Evolutionary conservation across 23 tunicate genomes (phyloP).

Genomic region (Oikopleura albicans): DNA sequence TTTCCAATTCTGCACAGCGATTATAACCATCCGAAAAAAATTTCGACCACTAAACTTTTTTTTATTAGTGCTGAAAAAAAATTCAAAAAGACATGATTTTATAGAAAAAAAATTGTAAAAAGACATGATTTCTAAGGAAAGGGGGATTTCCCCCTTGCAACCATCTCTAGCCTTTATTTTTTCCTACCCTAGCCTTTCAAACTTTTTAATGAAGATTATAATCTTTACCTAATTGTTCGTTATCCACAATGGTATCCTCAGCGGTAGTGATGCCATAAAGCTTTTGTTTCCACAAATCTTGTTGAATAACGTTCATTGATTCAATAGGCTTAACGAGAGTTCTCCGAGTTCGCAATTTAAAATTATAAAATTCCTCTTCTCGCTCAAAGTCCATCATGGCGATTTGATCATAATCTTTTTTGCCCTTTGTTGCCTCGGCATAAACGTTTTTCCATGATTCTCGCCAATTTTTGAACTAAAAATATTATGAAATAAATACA

Average conservation of each 20-base stretch:
- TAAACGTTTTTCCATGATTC: not conserved
- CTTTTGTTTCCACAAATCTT: not conserved
- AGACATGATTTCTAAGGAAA: no score
- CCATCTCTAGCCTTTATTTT: no score
- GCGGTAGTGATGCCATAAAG: constrained; percentile 82
- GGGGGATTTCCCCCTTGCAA: no score
- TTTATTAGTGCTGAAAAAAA: no score
- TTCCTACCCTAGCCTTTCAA: no score
- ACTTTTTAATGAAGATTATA: no score
- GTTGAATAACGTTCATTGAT: not conserved
- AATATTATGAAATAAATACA: not conserved
- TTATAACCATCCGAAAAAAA: no score
- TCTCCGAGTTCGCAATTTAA: not conserved
- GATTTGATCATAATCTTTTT: not conserved
- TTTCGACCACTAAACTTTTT: no score
- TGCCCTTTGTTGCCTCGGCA: not conserved
- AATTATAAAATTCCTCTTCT: not conserved
- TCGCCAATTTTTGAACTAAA: not conserved
- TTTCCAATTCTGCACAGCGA: no score
- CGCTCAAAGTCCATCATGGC: not conserved
- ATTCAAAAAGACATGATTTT: no score
- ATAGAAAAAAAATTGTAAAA: no score
- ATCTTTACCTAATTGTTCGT: no score
- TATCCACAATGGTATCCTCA: constrained; percentile 55
- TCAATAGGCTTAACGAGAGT: not conserved